Base-by-base conservation (phyloP, 2,888 invertebrate species). In the Branchipolynoe longqiensis region DNA sequence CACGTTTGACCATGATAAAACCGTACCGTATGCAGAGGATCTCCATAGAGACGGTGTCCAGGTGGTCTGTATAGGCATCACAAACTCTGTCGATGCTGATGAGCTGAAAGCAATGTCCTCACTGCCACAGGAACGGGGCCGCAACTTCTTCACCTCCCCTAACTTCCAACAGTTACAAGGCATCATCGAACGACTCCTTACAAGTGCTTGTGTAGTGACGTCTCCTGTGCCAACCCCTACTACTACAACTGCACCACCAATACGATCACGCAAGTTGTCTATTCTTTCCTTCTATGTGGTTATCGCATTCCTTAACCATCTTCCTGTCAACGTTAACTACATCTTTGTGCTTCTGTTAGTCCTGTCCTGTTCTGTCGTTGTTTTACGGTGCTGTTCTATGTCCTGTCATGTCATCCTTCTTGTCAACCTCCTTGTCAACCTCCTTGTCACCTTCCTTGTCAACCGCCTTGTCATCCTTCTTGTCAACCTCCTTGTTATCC, bases 21-120 rank as follows among this genome's bases (percentile, higher is more conserved):
- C 85, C 6, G 33, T 82, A 41, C 81, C 81, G 4, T 31, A 58
- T 22, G 85, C 85, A 48, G 48, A 82, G 56, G 59, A 59, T 22
- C 41, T 78, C 3, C 40, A 54, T 4, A 18, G 33, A 0, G 64
- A 64, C 33, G 82, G 82, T 40, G 78, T 85, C 33, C 28, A 59
- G 2, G 38, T 85, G 0, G 31, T 85, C 4, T 48, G 36, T 6
- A 40, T 85, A 4, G 85, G 85, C 0, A 48, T 85, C n/a, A 85
- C 85, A 25, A 62, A 83, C 40, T 36, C 82, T 38, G 74, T 86
- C 14, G 82, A 83, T 56, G 48, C 28, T 31, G 38, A 62, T 8
- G 86, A 86, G 33, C 78, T 86, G 41, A 33, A 38, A 59, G 59
- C n/a, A 0, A 85, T 86, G 25, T 85, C 86, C 12, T 85, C 85